phyloP scores from a whole-genome alignment of 2,797 vertebrate species.

The Pachyuromys duprasi region DNA sequence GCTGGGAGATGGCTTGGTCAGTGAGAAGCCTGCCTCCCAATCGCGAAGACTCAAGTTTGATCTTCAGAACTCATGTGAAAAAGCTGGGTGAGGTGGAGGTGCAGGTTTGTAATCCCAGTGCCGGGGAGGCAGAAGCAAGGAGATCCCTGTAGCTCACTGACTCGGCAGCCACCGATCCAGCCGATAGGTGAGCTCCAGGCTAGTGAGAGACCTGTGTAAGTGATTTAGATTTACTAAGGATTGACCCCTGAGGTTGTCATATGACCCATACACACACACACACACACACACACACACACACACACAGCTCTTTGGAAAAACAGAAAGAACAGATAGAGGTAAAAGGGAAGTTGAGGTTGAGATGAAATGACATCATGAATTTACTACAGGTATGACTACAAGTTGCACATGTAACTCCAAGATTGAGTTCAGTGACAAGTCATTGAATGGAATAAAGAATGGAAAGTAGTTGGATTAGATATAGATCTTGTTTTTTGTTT shows the following conservation, averaged over 20 bases:
- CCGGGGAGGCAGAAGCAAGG: neutral
- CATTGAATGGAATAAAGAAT: neutral
- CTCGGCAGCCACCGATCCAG: neutral
- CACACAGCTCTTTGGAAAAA: neutral
- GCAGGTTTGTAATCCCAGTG: neutral
- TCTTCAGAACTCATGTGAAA: neutral
- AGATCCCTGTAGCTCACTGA: neutral
- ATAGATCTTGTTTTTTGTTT: neutral
- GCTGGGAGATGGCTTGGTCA: neutral
- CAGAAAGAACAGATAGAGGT: neutral
- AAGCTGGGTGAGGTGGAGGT: neutral
- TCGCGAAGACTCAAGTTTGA: neutral
- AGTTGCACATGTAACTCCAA: neutral
- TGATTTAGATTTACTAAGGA: neutral
- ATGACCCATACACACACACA: neutral
- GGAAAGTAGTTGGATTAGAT: neutral
- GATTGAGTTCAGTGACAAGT: neutral
- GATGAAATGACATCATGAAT: neutral
- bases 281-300: neutral
- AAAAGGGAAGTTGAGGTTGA: neutral
- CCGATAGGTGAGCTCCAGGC: neutral
- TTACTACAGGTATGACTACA: neutral
- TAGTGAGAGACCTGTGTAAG: neutral
- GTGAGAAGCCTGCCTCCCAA: neutral
- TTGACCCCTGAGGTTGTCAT: neutral